Conservation (phyloP, 2,888 invertebrate species). For the Platyscelio sp. region DNA sequence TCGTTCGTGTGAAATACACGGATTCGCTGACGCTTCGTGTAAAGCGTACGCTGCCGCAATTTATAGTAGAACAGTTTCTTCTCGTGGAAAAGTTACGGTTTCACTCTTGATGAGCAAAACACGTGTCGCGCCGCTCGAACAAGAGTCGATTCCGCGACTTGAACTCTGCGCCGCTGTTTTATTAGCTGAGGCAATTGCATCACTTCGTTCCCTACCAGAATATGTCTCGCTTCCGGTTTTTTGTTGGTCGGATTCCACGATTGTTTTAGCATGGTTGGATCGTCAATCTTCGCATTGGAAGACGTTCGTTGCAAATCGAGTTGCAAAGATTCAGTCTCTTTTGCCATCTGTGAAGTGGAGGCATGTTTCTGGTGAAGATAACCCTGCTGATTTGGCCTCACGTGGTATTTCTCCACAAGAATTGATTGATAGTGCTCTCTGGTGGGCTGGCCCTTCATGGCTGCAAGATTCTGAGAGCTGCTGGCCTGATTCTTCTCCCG, state of each 20-base stretch:
- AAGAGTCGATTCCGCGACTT: neutral
- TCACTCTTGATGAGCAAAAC: neutral
- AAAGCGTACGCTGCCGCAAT: neutral
- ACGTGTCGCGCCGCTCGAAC: neutral
- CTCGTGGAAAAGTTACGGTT: neutral
- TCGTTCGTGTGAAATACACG: neutral
- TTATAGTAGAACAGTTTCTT: neutral
- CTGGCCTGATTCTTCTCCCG: neutral
- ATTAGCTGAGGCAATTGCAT: too few relatives aligned
- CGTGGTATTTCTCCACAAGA: slow-evolving; percentile 16
- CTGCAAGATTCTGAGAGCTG: neutral
- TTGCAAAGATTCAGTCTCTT: slow-evolving; percentile 46
- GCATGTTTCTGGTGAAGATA: slow-evolving; percentile 55
- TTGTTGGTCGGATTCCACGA: slow-evolving; percentile 66
- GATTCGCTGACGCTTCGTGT: neutral
- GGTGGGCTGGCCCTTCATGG: neutral
- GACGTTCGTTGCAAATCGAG: slow-evolving; percentile 61
- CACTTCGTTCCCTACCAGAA: too few relatives aligned
- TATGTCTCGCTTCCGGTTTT: too few relatives aligned
- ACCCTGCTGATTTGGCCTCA: slow-evolving; percentile 63
- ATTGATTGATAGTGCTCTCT: neutral
- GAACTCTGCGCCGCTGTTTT: neutral
- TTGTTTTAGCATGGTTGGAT: slow-evolving; percentile 42
- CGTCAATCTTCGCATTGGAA: slow-evolving; percentile 40
- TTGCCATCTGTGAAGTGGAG: slow-evolving; percentile 22